phyloP scores from a whole-genome alignment of 30 jellyfish, hydroid and myxozoan genomes.

The Aurelia aurita complex sp. Pacific region DNA sequence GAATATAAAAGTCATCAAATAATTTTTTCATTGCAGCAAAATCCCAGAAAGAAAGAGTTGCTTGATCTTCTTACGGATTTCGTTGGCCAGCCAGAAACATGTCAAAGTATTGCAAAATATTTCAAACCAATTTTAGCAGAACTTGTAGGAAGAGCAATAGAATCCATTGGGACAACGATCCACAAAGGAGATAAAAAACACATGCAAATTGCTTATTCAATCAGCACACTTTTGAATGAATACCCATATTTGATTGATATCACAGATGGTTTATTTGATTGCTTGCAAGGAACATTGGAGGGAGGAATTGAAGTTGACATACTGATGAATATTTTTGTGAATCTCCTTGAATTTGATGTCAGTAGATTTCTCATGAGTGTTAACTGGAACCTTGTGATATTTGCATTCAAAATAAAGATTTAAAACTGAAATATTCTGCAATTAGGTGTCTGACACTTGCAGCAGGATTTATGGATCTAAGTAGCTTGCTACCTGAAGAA shows the following conservation, averaged over 20 bases:
- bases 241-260: conserved; percentile 27
- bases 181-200: not conserved
- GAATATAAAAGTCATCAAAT: too few relatives aligned
- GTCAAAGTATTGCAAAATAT: conserved; percentile 18
- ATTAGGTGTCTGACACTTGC: conserved; percentile 7
- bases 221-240: conserved; percentile 20
- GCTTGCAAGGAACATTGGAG: not conserved
- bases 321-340: conserved; percentile 3
- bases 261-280: not conserved
- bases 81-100: conserved; percentile 6
- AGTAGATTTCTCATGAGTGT: not conserved
- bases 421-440: not conserved
- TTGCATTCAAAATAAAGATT: not conserved
- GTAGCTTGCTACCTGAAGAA: conserved; percentile 13
- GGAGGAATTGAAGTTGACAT: not conserved
- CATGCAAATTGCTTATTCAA: conserved; percentile 4
- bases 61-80: conserved; percentile 10
- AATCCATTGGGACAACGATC: not conserved
- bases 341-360: conserved; percentile 2
- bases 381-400: conserved; percentile 10
- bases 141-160: conserved; percentile 34
- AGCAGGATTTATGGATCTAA: conserved; percentile 12
- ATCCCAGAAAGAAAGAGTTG: conserved; percentile 17
- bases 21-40: conserved; percentile 2
- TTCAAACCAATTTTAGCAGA: conserved; percentile 42